Evolutionary conservation across 1,140 invertebrate genomes (phyloP), one percentile per base, ranked within the genome.

Genomic region (Potamilus streckersoni): DNA sequence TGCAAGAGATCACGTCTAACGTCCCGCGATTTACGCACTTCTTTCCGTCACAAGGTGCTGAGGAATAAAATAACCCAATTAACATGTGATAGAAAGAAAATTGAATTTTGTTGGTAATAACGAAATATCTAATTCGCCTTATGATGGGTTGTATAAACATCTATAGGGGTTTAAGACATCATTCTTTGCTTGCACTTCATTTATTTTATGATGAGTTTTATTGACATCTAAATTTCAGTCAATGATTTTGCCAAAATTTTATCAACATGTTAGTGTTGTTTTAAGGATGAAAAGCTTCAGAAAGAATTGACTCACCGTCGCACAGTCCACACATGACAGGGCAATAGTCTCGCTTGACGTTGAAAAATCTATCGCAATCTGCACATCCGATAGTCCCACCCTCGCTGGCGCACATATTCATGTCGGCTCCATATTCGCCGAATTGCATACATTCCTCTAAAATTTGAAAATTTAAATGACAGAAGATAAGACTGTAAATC

Each of bases 281-380:
- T 38, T 4, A 38, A 2, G 8, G 4, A 23, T 8, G 38, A 38
- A 38, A 38, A 38, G 38, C 2, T 17, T 73, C n/a, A 23, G 62
- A 12, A 0, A 27, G 59, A 49, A 16, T 4, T 15, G 1, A 81
- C 82, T 73, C 71, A 86, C 84, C 69, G 61, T 86, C 83, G 73
- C 84, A 86, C 0, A 84, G 69, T 15, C 84, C 84, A 66, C 84
- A 86, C 84, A 84, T 84, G 31, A 86, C 83, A 2, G 84, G 84
- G 64, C 84, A 86, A 77, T 83, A 82, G 60, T 86, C 83, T 69
- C 69, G 69, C 71, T 84, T 84, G 23, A 86, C 80, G 74, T 84
- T 84, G 70, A 71, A 86, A 64, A 78, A 86, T 12, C 71, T 64
- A 3, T 76, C 71, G 70, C 84, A 86, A 55, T 86, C 80, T 1